Percentiles rank a stretch among this genome's conserved stretches.
These are phyloP conservation scores for Brachionus rotundiformis DNA, from an alignment of 1,140 invertebrate species.

Conservation along the genomic window DNA sequence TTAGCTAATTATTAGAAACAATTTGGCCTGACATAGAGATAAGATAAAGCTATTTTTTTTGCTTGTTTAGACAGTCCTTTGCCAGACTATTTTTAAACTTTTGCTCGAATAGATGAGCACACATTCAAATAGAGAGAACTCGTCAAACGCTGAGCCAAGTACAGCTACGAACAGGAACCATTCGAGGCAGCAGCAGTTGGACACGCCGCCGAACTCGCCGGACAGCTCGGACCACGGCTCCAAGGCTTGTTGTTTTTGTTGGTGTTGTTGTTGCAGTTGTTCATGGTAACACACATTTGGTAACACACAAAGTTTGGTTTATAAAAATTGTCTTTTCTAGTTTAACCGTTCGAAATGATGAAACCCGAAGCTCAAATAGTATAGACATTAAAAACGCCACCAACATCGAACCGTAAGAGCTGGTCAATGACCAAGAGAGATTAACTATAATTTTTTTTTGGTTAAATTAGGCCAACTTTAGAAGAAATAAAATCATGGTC, in stretches of 20 bases:
- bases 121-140: constrained; percentile 50
- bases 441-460: constrained; percentile 52
- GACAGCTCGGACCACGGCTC: constrained; percentile 41
- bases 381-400: constrained; percentile 31
- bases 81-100: neutral
- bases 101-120: constrained; percentile 50
- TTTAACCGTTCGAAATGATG: constrained; percentile 51
- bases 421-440: constrained; percentile 63
- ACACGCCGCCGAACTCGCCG: constrained; percentile 32
- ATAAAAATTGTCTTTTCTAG: neutral
- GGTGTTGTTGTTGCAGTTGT: constrained; percentile 52
- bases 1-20: neutral
- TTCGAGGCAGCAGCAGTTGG: constrained; percentile 13
- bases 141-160: constrained; percentile 34
- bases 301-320: too few species aligned
- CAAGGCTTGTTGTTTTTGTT: constrained; percentile 52
- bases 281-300: constrained; percentile 48
- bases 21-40: neutral
- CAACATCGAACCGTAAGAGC: constrained; percentile 48
- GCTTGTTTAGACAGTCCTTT: neutral
- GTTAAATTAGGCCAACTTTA: constrained; percentile 73
- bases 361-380: constrained; percentile 26
- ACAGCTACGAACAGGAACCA: constrained; percentile 22
- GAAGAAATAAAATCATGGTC: constrained; percentile 91
- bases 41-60: neutral